Conservation (phyloP, 2,797 vertebrate genomes). For the Clarias platycephalus region DNA sequence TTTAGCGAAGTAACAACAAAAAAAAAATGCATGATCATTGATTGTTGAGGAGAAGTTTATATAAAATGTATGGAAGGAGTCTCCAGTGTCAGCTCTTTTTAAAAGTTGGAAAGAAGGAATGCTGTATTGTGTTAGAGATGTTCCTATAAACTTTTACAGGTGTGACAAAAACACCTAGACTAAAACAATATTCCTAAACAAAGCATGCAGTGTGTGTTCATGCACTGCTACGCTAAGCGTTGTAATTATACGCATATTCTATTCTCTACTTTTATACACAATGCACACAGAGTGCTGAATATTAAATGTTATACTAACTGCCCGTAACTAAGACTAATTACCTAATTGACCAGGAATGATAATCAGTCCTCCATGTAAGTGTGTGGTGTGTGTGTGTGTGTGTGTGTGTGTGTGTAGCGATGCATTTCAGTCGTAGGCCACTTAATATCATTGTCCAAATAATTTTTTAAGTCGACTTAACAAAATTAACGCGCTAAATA, state of each 20-base stretch:
- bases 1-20: too few species aligned
- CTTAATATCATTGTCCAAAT: background rate
- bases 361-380: background rate
- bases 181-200: background rate
- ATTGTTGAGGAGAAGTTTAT: background rate
- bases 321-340: background rate
- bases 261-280: background rate
- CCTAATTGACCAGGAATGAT: background rate
- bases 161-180: background rate
- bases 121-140: background rate
- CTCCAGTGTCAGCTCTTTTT: background rate
- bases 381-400: constrained; percentile 19
- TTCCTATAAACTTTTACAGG: background rate
- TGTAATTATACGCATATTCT: too few species aligned
- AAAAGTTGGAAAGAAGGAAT: background rate
- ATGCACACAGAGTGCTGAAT: background rate
- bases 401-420: background rate
- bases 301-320: background rate
- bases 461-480: background rate
- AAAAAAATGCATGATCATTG: background rate
- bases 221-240: background rate
- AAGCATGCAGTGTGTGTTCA: background rate
- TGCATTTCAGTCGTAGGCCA: background rate
- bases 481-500: background rate
- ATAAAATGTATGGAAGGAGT: background rate